Conservation (phyloP, 1,140 invertebrate species). For the Drosophila nigrodunni region DNA sequence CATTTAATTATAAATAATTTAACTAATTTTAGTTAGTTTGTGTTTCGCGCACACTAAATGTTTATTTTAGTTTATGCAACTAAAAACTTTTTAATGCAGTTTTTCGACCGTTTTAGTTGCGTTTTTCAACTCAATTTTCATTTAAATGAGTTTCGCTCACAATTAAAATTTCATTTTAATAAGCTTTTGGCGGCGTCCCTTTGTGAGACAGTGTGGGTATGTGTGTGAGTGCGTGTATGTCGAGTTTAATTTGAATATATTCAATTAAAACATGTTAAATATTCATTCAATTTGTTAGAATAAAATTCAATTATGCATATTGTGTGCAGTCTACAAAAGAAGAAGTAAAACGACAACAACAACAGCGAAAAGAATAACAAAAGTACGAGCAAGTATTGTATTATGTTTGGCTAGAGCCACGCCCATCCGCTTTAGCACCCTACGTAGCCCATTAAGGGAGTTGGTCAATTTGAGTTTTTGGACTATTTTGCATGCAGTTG, state of each 20-base stretch:
- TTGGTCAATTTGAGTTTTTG: constrained; percentile 35
- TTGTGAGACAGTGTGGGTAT: not conserved
- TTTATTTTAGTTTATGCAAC: not conserved
- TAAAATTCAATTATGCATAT: constrained; percentile 77
- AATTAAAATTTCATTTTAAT: constrained; percentile 17
- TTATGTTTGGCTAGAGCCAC: constrained; percentile 20
- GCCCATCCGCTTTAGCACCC: not conserved
- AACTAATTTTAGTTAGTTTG: not conserved
- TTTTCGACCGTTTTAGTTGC: constrained; percentile 16
- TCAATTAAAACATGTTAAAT: constrained; percentile 71
- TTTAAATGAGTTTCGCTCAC: constrained; percentile 35
- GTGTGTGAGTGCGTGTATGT: not conserved
- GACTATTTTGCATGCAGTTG: constrained; percentile 20
- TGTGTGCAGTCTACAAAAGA: constrained; percentile 2
- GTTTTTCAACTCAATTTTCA: not conserved
- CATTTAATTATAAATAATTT: constrained; percentile 4
- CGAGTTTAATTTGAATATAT: constrained; percentile 43
- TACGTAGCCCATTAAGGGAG: constrained; percentile 9
- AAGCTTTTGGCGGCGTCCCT: constrained; percentile 1
- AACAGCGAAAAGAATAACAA: constrained; percentile 14
- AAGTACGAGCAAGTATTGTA: constrained; percentile 7
- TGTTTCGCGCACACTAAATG: not conserved
- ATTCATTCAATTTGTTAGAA: constrained; percentile 74
- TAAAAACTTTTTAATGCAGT: constrained; percentile 1
- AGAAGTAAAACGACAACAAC: constrained; percentile 7